Base-by-base conservation (phyloP, 2,797 vertebrate genomes). In the Macrochelys suwanniensis region DNA sequence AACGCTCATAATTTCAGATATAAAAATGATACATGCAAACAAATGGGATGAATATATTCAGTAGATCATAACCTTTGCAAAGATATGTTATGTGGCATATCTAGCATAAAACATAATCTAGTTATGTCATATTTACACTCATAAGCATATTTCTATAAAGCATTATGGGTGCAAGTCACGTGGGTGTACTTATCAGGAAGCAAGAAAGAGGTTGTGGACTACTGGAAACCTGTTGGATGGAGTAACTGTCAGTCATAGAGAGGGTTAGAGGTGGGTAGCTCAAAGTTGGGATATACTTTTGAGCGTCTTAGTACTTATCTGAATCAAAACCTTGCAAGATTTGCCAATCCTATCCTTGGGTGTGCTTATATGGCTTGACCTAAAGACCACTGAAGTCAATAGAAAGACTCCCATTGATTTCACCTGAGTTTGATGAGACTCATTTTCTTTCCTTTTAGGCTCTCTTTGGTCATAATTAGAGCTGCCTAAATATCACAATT, bases 281-380 rank as follows among this genome's bases (percentile, higher is more conserved):
- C 47, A n/a, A 33, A 88, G 80, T 12, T n/a, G 42, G 91, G 56
- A 49, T 81, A 28, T 11, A 42, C 37, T 57, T 53, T 26, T 6
- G 15, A 0, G 0, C 12, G 80, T 83, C 25, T n/a, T 92, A 82
- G 19, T 54, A 17, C 37, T 37, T 31, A 6, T 51, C 56, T 85
- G 61, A 45, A 56, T 83, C 82, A 74, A 84, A 84, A 59, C 54
- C 25, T 37, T 37, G 59, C 15, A 33, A 28, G 4, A 51, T 77
- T 49, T 4, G 28, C 51, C 50, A 0, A 0, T 90, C 79, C 23
- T 71, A 1, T 10, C 59, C 53, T 25, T 59, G 16, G 3, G 3
- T 86, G 47, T 82, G 74, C 57, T 4, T 6, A 19, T 68, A 17
- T 3, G 26, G 16, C 4, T 26, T 74, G 23, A 85, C 74, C 8